Base-by-base conservation (phyloP, 2,888 invertebrate genomes). In the Tipula lateralis region DNA sequence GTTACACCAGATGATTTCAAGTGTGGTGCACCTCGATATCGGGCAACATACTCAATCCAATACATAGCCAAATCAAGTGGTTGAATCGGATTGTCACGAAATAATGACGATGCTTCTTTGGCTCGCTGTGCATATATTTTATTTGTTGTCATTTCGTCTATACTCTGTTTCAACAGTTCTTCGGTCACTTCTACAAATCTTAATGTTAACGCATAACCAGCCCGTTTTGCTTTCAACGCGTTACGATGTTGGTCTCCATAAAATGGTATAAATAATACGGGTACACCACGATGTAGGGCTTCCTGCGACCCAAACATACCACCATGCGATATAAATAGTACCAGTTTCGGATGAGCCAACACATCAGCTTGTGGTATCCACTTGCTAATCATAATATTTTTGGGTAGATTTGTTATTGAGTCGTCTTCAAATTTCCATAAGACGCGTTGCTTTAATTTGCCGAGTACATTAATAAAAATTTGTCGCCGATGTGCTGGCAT, bases 281-380 rank as follows among this genome's bases (percentile, higher is more conserved):
- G 91, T 0, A 91, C 89, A 1, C 88, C 90, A 86, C 89, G 87
- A 84, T 89, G 87, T 0, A 91, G 88, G 12, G 90, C 89, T 85
- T 91, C 91, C 86, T 90, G 90, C 0, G 89, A 89, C 85, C 91
- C 90, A 50, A 91, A 88, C 0, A 90, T 86, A 0, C 90, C 90
- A 6, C 91, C 91, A 85, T 91, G 91, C 0, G 91, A 90, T 29
- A 91, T 91, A 85, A 91, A 91, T 0, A 90, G 87, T 85, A 90
- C 90, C 0, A 91, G 87, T 86, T 91, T 90, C 0, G 87, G 89
- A 87, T 91, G 91, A 2, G 90, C 91, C 87, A 90, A 85, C 16
- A 92, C 89, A 86, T 91, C 92, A 82, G 89, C 88, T 87, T 92
- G 92, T 0, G 92, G 92, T 85, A 92, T 86, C 92, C 92, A 92